Percentiles rank a stretch among this genome's conserved stretches.
Conservation (phyloP, 2,113 vertebrate genomes). For the Baryphthengus martii region DNA sequence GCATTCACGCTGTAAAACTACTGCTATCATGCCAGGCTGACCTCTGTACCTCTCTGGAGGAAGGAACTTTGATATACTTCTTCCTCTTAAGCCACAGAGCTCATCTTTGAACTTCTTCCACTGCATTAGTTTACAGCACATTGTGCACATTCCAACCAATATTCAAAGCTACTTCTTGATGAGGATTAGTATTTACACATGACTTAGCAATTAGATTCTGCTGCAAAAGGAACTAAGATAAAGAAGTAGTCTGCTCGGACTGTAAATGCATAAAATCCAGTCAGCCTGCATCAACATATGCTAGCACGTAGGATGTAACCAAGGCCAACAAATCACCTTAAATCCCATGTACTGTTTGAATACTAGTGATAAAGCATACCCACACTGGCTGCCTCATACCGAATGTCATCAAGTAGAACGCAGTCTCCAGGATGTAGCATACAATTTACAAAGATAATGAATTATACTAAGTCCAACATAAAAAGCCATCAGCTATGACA, state of each 20-base stretch:
- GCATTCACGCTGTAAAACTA: neutral
- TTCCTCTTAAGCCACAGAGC: neutral
- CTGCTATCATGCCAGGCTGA: neutral
- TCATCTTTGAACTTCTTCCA: constrained; percentile 36
- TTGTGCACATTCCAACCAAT: neutral
- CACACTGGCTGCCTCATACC: neutral
- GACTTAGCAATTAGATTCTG: constrained; percentile 45
- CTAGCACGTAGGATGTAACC: neutral
- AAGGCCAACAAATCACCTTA: neutral
- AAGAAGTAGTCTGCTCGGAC: neutral
- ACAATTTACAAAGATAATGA: neutral
- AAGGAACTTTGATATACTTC: neutral
- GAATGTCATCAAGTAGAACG: neutral
- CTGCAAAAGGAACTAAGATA: neutral
- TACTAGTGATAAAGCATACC: neutral
- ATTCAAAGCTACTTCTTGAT: constrained; percentile 8
- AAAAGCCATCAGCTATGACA: neutral
- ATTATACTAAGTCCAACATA: neutral
- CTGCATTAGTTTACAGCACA: constrained; percentile 32
- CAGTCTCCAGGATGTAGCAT: neutral
- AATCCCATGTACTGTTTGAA: neutral
- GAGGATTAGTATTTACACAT: constrained; percentile 50
- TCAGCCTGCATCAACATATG: neutral
- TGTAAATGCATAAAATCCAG: constrained; percentile 6
- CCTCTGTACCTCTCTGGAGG: neutral